Conservation (phyloP, 2,888 invertebrate species). For the Julus scanicus region DNA sequence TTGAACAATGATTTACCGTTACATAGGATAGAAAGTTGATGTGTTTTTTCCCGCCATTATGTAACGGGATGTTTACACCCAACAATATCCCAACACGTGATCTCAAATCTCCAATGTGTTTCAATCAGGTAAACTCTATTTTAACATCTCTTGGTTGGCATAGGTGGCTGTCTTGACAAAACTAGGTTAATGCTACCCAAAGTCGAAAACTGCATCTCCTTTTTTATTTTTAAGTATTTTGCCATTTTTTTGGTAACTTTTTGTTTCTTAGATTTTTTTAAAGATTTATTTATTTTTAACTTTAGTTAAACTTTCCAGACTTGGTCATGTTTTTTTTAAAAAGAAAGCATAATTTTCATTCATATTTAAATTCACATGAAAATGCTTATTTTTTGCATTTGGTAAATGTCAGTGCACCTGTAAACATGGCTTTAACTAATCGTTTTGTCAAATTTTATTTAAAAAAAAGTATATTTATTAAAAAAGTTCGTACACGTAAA, state of each 20-base stretch:
- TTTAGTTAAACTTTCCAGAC: neutral
- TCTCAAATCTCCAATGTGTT: neutral
- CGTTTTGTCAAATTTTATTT: neutral
- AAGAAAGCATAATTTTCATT: neutral
- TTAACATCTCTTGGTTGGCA: neutral
- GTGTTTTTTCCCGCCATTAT: constrained; percentile 36
- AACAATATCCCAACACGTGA: neutral
- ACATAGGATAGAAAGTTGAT: constrained; percentile 9
- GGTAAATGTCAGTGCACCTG: neutral
- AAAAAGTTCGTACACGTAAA: neutral
- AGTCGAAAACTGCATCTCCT: neutral
- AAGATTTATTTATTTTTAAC: neutral
- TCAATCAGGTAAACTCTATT: neutral
- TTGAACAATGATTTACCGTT: neutral
- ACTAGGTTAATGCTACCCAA: constrained; percentile 20
- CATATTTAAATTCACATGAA: neutral
- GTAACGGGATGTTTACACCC: constrained; percentile 6
- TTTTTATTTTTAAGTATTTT: neutral
- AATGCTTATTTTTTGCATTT: neutral
- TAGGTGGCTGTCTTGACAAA: constrained; percentile 17
- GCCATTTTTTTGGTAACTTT: neutral
- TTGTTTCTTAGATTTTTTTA: neutral
- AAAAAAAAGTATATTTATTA: neutral
- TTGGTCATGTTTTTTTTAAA: neutral
- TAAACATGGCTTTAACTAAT: neutral